Evolutionary conservation across 1,140 invertebrate species (phyloP).

Genomic region (Metopolophium dirhodum): DNA sequence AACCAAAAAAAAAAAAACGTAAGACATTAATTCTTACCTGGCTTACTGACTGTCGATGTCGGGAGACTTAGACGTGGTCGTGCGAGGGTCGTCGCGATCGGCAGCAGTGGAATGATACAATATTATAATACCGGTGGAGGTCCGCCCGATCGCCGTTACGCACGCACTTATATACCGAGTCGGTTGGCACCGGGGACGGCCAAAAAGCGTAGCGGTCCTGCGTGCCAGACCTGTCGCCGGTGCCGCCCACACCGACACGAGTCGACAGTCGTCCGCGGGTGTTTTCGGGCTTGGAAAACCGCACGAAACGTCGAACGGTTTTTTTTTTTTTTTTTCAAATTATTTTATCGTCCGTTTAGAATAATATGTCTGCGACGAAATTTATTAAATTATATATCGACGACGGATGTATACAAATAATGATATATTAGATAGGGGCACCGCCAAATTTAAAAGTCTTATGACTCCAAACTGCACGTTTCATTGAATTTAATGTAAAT

Average conservation of each 20-base stretch:
- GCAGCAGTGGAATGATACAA: conserved; percentile 21
- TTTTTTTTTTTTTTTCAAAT: no score
- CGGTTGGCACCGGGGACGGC: neutral
- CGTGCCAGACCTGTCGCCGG: neutral
- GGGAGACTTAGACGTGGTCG: neutral
- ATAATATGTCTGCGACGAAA: neutral
- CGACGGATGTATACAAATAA: neutral
- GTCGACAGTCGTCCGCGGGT: neutral
- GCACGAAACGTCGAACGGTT: neutral
- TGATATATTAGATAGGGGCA: neutral
- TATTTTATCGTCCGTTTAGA: neutral
- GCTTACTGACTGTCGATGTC: neutral
- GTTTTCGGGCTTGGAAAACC: neutral
- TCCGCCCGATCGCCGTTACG: neutral
- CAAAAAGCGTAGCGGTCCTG: conserved; percentile 6
- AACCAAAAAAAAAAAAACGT: neutral
- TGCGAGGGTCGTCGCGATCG: neutral
- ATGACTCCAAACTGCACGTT: neutral
- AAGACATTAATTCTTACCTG: neutral
- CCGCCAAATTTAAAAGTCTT: neutral
- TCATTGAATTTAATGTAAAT: neutral
- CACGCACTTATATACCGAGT: conserved; percentile 23
- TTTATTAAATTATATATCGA: neutral
- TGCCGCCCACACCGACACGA: neutral
- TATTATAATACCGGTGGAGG: neutral